Conservation (phyloP, 1,140 invertebrate genomes). For the Drosophila sproati region DNA sequence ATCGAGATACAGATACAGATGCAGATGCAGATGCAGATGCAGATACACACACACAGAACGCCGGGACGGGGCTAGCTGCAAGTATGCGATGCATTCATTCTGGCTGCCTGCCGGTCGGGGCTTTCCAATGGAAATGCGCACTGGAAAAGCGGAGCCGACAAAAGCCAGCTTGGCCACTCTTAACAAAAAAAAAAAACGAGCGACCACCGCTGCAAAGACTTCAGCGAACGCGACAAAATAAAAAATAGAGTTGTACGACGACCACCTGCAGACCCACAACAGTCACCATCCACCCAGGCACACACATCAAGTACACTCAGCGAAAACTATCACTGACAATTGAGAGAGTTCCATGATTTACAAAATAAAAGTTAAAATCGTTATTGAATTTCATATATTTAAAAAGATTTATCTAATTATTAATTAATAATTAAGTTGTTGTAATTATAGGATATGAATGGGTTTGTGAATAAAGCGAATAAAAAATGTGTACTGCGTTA, state of each 20-base stretch:
- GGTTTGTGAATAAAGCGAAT: no score
- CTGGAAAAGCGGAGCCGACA: conserved; percentile 27
- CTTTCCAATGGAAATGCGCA: conserved; percentile 51
- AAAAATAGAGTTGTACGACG: conserved; percentile 83
- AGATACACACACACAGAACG: conserved; percentile 39
- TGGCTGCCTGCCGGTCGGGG: conserved; percentile 23
- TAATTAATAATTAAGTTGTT: no score
- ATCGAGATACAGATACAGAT: conserved; percentile 66
- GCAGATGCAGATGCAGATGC: conserved; percentile 46
- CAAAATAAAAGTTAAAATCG: no score
- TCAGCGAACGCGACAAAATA: conserved; percentile 80
- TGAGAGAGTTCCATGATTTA: no score
- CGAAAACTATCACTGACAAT: neutral
- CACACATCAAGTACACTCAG: neutral
- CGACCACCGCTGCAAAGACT: conserved; percentile 72
- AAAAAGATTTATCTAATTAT: no score
- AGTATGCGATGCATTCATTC: conserved; percentile 72
- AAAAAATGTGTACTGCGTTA: no score
- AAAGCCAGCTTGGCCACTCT: conserved; percentile 35
- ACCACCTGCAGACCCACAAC: conserved; percentile 70
- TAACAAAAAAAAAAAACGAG: conserved; percentile 61
- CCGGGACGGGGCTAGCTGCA: conserved; percentile 51
- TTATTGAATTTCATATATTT: no score
- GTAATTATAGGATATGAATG: no score
- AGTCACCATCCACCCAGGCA: neutral